These are phyloP conservation scores for Acromyrmex heyeri DNA, from an alignment of 1,140 invertebrate species.

Conservation along the genomic window DNA sequence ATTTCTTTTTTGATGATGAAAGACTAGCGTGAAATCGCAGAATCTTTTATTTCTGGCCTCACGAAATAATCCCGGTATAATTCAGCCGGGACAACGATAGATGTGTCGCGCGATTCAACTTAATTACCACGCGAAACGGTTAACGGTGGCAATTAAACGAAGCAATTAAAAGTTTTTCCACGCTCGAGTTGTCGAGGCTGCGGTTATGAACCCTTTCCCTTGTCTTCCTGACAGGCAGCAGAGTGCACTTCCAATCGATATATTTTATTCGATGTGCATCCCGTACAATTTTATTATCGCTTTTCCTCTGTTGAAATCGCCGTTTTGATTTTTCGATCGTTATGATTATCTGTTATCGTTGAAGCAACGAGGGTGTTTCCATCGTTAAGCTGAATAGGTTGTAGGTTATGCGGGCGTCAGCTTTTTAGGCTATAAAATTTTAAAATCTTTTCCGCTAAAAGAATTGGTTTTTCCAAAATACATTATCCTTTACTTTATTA, in stretches of 20 bases:
- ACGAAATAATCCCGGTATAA: conserved; percentile 55
- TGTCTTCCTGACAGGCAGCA: not conserved
- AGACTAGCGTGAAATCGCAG: not conserved
- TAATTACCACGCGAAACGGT: conserved; percentile 58
- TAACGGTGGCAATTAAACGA: conserved; percentile 61
- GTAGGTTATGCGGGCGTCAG: not conserved
- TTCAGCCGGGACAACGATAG: conserved; percentile 42
- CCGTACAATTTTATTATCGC: not conserved
- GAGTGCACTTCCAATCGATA: conserved; percentile 3
- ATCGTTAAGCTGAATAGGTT: not conserved
- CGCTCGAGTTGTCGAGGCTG: not conserved
- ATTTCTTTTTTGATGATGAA: conserved; percentile 3
- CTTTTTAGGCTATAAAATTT: conserved; percentile 18
- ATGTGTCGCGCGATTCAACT: conserved; percentile 27
- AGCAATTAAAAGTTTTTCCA: conserved; percentile 74
- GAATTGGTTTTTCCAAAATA: not conserved
- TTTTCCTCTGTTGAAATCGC: not conserved
- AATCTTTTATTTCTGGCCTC: not conserved
- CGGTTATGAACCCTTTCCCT: not conserved
- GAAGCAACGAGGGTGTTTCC: not conserved
- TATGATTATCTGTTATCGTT: conserved; percentile 5
- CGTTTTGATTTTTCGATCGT: not conserved
- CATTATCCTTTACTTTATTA: not conserved
- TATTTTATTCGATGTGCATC: conserved; percentile 1
- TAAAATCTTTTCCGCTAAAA: not conserved